Conservation (phyloP, 2,888 invertebrate species). For the Lycia hirtaria region DNA sequence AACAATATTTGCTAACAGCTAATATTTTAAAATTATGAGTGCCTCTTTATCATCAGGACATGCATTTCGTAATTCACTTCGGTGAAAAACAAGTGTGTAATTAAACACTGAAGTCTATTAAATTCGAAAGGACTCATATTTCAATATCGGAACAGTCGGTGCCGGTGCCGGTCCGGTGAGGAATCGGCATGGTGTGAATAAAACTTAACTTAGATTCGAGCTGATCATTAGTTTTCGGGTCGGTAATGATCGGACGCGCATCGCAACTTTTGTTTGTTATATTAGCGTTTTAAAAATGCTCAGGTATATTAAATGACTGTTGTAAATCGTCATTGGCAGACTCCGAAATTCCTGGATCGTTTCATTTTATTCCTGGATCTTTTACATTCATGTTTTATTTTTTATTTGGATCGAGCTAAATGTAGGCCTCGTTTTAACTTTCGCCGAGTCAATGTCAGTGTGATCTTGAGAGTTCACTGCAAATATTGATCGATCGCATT, state of each 20-base stretch:
- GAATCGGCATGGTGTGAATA: neutral
- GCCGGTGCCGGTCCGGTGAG: neutral
- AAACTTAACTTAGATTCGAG: slow-evolving; percentile 59
- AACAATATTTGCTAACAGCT: too few species aligned
- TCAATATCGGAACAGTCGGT: neutral
- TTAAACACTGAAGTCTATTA: too few species aligned
- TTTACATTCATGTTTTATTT: neutral
- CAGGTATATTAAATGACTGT: slow-evolving; percentile 66
- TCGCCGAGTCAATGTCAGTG: slow-evolving; percentile 15
- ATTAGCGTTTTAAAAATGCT: slow-evolving; percentile 61
- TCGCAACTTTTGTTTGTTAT: slow-evolving; percentile 76
- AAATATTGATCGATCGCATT: slow-evolving; percentile 9
- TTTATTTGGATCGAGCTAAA: slow-evolving; percentile 19
- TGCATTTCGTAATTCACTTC: too few species aligned
- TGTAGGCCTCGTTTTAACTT: slow-evolving; percentile 21
- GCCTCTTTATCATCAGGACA: too few species aligned
- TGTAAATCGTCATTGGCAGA: slow-evolving; percentile 48
- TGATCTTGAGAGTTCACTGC: slow-evolving; percentile 16
- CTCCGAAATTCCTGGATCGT: slow-evolving; percentile 27
- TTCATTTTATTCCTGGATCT: slow-evolving; percentile 18
- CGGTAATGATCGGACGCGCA: slow-evolving; percentile 78
- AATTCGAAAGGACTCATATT: neutral
- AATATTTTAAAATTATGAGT: too few species aligned
- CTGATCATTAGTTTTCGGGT: slow-evolving; percentile 81
- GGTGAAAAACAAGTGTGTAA: too few species aligned